These are phyloP conservation scores for Cnemophilus loriae DNA, from an alignment of 2,113 vertebrate species.

Conservation along the genomic window DNA sequence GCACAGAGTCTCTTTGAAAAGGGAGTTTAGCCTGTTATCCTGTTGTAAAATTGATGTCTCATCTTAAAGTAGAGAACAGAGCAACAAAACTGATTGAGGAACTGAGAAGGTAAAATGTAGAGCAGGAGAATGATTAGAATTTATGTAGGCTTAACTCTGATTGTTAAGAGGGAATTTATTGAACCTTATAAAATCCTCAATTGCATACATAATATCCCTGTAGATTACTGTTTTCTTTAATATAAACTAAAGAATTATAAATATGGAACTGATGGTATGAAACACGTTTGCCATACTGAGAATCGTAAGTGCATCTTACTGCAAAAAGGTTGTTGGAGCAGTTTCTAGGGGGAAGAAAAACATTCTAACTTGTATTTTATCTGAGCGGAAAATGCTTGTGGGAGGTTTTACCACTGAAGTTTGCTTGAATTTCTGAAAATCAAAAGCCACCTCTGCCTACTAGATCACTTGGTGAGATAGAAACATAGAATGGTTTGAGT, in stretches of 20 bases:
- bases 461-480: not conserved
- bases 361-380: not conserved
- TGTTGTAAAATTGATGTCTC: conserved; percentile 13
- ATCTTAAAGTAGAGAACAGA: not conserved
- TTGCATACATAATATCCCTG: conserved; percentile 49
- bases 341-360: not conserved
- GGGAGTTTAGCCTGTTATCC: not conserved
- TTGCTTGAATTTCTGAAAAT: not conserved
- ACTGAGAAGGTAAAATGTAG: conserved; percentile 8
- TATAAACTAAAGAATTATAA: conserved; percentile 56
- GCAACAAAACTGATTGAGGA: not conserved
- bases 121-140: conserved; percentile 27
- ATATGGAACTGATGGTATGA: conserved; percentile 67
- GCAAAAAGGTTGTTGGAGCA: not conserved
- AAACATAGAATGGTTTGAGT: not conserved
- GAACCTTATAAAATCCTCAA: conserved; percentile 57
- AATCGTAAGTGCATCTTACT: not conserved
- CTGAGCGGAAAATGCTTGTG: not conserved
- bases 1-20: not conserved
- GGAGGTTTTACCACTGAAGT: not conserved
- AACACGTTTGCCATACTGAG: conserved; percentile 31
- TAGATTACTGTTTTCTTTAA: conserved; percentile 60
- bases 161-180: conserved; percentile 60
- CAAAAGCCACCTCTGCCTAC: not conserved
- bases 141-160: conserved; percentile 8